These are phyloP conservation scores for Eclectus roratus DNA, from an alignment of 2,113 vertebrate genomes.

Conservation along the genomic window DNA sequence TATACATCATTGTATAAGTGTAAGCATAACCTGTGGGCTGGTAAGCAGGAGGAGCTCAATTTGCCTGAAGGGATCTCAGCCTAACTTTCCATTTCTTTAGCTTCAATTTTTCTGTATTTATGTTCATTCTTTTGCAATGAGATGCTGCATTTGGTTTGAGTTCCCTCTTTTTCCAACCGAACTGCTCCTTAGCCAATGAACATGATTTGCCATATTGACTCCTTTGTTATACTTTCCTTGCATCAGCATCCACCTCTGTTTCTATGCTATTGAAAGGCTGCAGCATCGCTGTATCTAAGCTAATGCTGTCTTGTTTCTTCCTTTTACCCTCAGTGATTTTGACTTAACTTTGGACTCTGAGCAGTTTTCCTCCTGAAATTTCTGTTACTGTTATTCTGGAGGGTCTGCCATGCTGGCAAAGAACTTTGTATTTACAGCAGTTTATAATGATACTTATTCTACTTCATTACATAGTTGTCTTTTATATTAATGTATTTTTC, in stretches of 20 bases:
- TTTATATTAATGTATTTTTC: background rate
- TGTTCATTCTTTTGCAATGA: background rate
- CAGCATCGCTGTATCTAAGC: background rate
- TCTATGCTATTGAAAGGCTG: background rate
- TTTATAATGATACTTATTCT: background rate
- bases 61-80: background rate
- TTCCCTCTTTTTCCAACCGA: background rate
- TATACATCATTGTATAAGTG: background rate
- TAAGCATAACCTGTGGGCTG: background rate
- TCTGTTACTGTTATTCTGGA: background rate
- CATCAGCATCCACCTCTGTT: background rate
- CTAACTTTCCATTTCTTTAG: background rate
- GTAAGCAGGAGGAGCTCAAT: background rate
- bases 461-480: background rate
- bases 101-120: background rate
- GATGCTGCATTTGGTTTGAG: background rate
- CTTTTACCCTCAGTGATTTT: conserved; percentile 16
- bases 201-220: conserved; percentile 7
- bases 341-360: conserved; percentile 21
- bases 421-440: conserved; percentile 8
- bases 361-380: conserved; percentile 7
- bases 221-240: background rate
- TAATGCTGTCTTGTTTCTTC: background rate
- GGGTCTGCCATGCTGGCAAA: background rate
- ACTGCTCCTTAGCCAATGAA: background rate